Conservation (phyloP, 2,888 invertebrate genomes). For the Branchipolynoe longqiensis region DNA sequence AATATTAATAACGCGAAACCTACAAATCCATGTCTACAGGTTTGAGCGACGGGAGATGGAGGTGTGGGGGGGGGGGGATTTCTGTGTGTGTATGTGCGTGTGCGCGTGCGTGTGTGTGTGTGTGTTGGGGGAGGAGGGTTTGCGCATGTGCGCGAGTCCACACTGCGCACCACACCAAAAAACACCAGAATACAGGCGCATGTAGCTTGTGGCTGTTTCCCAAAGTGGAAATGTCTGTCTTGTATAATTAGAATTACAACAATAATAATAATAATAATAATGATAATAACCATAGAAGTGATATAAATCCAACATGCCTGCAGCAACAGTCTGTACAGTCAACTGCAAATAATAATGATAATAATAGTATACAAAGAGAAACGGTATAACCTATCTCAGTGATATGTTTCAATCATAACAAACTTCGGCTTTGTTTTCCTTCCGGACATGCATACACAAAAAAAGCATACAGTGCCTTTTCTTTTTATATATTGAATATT, state of each 20-base stretch:
- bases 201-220: conserved; percentile 18
- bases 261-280: too few relatives aligned
- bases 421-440: not conserved
- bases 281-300: too few relatives aligned
- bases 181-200: not conserved
- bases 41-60: not conserved
- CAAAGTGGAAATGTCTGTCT: conserved; percentile 40
- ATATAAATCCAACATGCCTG: conserved; percentile 28
- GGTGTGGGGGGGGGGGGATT: not conserved
- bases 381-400: not conserved
- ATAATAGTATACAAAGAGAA: conserved; percentile 36
- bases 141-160: too few relatives aligned
- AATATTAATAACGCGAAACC: not conserved
- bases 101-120: too few relatives aligned
- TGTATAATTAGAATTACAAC: too few relatives aligned
- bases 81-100: too few relatives aligned
- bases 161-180: conserved; percentile 11
- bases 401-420: conserved; percentile 53
- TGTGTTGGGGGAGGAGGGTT: too few relatives aligned
- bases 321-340: too few relatives aligned
- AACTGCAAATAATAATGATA: conserved; percentile 21
- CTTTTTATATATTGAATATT: conserved; percentile 1
- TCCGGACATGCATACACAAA: conserved; percentile 36
- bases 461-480: not conserved
- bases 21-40: not conserved